Evolutionary conservation across 2,797 vertebrate genomes (phyloP).

Genomic region (Esox lucius): DNA sequence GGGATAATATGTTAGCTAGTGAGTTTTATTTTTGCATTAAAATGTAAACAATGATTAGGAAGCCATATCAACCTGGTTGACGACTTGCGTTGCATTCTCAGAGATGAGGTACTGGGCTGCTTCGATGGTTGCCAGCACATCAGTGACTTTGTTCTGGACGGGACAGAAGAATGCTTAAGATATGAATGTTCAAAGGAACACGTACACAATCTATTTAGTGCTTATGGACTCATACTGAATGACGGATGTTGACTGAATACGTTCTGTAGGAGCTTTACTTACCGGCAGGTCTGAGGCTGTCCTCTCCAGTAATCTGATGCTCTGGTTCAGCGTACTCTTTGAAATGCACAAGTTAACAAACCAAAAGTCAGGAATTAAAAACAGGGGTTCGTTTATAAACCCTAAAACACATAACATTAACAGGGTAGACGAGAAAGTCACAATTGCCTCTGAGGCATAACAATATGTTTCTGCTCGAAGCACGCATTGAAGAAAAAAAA

Average conservation of each 20-base stretch:
- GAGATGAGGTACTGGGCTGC: slow-evolving; percentile 84
- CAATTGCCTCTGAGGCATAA: neutral
- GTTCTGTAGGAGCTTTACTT: slow-evolving; percentile 48
- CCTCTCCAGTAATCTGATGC: slow-evolving; percentile 80
- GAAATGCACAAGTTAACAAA: slow-evolving; percentile 4
- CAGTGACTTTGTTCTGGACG: slow-evolving; percentile 79
- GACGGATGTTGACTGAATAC: neutral
- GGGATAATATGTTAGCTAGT: neutral
- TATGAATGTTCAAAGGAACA: neutral
- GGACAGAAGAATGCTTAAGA: neutral
- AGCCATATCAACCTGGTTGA: slow-evolving; percentile 72
- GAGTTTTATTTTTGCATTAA: neutral
- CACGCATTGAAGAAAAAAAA: neutral
- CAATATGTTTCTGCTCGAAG: neutral
- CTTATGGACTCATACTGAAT: neutral
- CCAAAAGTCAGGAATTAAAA: neutral
- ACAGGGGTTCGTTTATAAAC: neutral
- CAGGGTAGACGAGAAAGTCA: slow-evolving; percentile 2
- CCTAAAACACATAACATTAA: neutral
- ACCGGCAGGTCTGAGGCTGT: slow-evolving; percentile 81
- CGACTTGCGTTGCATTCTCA: slow-evolving; percentile 77
- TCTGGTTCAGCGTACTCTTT: slow-evolving; percentile 83
- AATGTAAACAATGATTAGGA: neutral
- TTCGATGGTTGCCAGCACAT: slow-evolving; percentile 76
- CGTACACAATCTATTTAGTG: neutral